These are phyloP conservation scores for Prionace glauca DNA, from an alignment of 2,797 vertebrate genomes.

Conservation along the genomic window DNA sequence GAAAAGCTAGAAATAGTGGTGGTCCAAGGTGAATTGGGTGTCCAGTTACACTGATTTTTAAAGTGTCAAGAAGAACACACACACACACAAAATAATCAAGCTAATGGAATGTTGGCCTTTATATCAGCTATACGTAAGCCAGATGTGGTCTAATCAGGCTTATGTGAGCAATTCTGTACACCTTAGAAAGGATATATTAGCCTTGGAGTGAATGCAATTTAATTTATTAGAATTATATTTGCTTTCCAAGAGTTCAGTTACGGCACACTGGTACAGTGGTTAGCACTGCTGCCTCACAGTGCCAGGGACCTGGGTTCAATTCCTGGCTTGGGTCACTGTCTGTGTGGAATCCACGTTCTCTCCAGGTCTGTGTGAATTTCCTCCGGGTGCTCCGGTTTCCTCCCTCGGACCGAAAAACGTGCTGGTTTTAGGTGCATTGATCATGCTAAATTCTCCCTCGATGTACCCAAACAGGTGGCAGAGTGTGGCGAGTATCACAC, in stretches of 20 bases:
- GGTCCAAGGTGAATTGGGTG: neutral
- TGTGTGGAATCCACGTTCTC: too few species aligned
- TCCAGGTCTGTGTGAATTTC: too few species aligned
- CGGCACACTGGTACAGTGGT: too few species aligned
- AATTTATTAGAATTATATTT: neutral
- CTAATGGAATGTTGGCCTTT: neutral
- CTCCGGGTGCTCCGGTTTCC: too few species aligned
- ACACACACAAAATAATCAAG: neutral
- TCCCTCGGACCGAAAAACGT: too few species aligned
- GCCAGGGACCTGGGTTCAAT: too few species aligned
- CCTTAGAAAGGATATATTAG: neutral
- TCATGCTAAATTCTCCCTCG: too few species aligned
- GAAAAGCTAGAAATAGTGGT: neutral
- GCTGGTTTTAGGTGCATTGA: too few species aligned
- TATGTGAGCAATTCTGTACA: neutral
- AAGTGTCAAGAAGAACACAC: neutral
- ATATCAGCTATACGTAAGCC: neutral
- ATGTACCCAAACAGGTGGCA: too few species aligned
- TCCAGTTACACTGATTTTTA: neutral
- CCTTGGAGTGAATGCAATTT: neutral
- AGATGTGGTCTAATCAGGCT: neutral
- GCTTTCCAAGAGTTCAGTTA: neutral
- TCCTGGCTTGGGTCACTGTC: too few species aligned
- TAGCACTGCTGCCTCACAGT: too few species aligned
- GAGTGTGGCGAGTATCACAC: too few species aligned